phyloP scores from a whole-genome alignment of 30 jellyfish, hydroid and myxozoan genomes.

The Calvadosia cruxmelitensis region DNA sequence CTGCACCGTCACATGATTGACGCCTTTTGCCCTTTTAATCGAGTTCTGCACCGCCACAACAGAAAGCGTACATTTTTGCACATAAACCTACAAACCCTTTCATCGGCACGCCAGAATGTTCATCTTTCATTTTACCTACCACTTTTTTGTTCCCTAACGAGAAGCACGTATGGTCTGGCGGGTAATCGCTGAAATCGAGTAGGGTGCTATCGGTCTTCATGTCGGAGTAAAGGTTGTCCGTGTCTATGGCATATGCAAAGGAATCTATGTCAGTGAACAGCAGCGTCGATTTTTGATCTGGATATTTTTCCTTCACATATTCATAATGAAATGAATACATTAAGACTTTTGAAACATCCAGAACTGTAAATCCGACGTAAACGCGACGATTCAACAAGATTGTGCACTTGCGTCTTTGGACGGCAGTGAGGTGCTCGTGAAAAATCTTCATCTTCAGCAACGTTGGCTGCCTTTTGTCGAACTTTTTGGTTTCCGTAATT shows the following conservation, averaged over 20 bases:
- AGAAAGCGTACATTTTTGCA: slow-evolving; percentile 36
- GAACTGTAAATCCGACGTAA: slow-evolving; percentile 9
- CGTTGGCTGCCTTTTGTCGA: not conserved
- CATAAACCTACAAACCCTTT: slow-evolving; percentile 32
- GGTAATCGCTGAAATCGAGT: not conserved
- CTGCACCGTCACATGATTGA: too few species aligned
- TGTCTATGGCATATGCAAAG: slow-evolving; percentile 1
- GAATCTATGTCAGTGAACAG: slow-evolving; percentile 41
- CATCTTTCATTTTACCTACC: slow-evolving; percentile 40
- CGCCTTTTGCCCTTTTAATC: too few species aligned
- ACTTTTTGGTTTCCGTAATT: not conserved
- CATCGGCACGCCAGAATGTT: slow-evolving; percentile 27
- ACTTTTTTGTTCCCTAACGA: slow-evolving; percentile 20
- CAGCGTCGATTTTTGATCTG: too few species aligned
- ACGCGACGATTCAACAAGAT: slow-evolving; percentile 3
- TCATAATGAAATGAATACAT: slow-evolving; percentile 10
- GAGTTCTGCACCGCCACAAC: too few species aligned
- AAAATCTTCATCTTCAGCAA: not conserved
- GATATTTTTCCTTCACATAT: too few species aligned
- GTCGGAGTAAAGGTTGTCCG: slow-evolving; percentile 1
- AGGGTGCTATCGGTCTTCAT: not conserved
- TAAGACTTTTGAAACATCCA: slow-evolving; percentile 15
- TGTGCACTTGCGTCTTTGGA: not conserved
- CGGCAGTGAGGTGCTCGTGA: not conserved
- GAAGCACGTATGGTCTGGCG: slow-evolving; percentile 3